These are phyloP conservation scores for Squalus acanthias DNA, from an alignment of 2,797 vertebrate species.

Conservation along the genomic window DNA sequence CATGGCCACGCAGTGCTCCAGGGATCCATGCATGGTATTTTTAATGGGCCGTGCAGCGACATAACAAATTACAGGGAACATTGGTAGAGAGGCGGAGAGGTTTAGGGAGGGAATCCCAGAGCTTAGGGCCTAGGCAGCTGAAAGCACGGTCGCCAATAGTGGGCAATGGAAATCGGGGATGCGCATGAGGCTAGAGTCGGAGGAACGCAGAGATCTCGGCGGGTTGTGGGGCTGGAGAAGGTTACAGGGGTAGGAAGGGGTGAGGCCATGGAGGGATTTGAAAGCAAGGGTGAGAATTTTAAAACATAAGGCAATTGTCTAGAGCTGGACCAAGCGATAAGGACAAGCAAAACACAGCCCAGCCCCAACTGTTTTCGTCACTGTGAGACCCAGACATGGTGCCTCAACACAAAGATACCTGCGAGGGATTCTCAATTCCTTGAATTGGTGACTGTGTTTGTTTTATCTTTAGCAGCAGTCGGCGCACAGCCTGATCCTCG, in stretches of 20 bases:
- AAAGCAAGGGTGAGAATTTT: not conserved
- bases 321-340: not conserved
- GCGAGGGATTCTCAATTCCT: not conserved
- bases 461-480: not conserved
- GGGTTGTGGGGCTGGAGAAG: not conserved
- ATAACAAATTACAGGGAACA: too few relatives aligned
- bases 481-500: not conserved
- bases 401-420: not conserved
- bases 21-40: too few relatives aligned
- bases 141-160: not conserved
- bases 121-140: too few relatives aligned
- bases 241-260: not conserved
- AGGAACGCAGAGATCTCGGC: not conserved
- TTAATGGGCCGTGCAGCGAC: too few relatives aligned
- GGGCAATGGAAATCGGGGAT: not conserved
- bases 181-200: not conserved
- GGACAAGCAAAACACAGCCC: not conserved
- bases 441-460: not conserved
- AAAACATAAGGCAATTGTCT: not conserved
- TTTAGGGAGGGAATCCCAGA: not conserved
- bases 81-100: too few relatives aligned
- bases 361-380: not conserved
- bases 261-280: not conserved
- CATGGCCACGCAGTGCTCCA: too few relatives aligned
- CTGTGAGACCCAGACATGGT: not conserved